Conservation (phyloP, 1,140 invertebrate genomes). For the Phortica variegata region DNA sequence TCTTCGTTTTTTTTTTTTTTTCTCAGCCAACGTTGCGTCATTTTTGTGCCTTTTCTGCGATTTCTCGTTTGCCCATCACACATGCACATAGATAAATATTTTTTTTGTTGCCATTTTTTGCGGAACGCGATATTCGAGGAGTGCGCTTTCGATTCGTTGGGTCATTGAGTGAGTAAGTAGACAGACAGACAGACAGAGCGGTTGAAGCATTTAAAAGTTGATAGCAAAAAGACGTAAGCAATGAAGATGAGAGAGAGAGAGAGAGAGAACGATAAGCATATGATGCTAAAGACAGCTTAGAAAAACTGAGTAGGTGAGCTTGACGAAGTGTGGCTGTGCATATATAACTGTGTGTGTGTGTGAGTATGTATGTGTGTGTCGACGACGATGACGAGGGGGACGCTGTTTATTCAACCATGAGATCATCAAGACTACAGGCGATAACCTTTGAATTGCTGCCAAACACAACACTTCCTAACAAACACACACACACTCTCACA, state of each 20-base stretch:
- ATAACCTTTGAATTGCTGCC: slow-evolving; percentile 46
- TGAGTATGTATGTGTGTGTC: background rate
- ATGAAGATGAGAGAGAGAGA: slow-evolving; percentile 9
- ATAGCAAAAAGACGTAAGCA: slow-evolving; percentile 13
- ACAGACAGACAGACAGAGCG: slow-evolving; percentile 7
- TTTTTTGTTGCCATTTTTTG: too few species aligned
- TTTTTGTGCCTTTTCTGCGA: too few species aligned
- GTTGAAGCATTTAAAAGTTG: slow-evolving; percentile 20
- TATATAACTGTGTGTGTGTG: slow-evolving; percentile 7
- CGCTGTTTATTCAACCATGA: slow-evolving; percentile 41
- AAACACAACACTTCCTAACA: too few species aligned
- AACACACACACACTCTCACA: slow-evolving; percentile 15
- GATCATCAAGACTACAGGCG: slow-evolving; percentile 44
- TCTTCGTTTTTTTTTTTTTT: too few species aligned
- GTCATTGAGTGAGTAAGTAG: too few species aligned
- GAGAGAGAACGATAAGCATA: background rate
- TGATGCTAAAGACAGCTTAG: background rate
- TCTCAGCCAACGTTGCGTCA: too few species aligned
- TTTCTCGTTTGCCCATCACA: too few species aligned
- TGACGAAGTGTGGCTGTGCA: slow-evolving; percentile 13
- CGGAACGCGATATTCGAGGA: too few species aligned
- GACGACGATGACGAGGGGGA: background rate
- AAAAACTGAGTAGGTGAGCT: slow-evolving; percentile 11
- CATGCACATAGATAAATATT: too few species aligned
- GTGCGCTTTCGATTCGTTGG: too few species aligned